Base-by-base conservation (phyloP, 35 echinoderm and acorn worm species). In the Holothuria glaberrima region DNA sequence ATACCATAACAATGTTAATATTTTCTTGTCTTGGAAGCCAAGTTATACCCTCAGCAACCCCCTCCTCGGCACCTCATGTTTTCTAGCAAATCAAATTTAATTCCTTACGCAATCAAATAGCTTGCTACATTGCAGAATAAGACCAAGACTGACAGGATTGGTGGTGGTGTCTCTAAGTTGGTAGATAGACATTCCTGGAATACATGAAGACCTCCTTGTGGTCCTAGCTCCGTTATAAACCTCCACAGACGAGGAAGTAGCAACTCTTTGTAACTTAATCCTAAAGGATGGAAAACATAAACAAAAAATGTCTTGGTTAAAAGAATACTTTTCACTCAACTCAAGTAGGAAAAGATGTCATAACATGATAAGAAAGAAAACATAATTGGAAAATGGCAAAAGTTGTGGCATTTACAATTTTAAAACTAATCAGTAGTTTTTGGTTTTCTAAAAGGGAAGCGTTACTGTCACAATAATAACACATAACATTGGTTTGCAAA, bases 211-310 rank as follows among this genome's bases (percentile, higher is more conserved):
- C 93, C 93, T 57, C 97, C 94, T 19, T 99, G 91, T 29, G 97
- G 94, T n/a, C 97, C 97, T 2, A 99, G 89, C 54, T 99, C 97
- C 19, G 93, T 89, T 10, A 99, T 99, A 84, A 99, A 99, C 38
- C 85, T 88, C 97, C 97, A 99, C 12, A 99, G 89, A n/a, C 93
- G 92, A 27, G 97, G 93, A 26, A 99, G 79, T 12, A 99, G 88
- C 24, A 95, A 81, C 73, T 99, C 97, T 36, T 88, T 85, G 32
- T 99, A 99, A 74, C 93, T 99, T 12, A 99, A 72, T n/a, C 97
- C 97, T 99, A 58, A 26, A 68, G 48, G 26, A 79, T 6, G 66
- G 41, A 68, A 17, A 91, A 34, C n/a, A n/a, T 2, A 61, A 18
- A 22, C 26, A 50, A 28, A 5, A 29, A 10, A 1, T 33, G 31